Base-by-base conservation (phyloP, 2,113 vertebrate genomes). In the Austrofundulus limnaeus region DNA sequence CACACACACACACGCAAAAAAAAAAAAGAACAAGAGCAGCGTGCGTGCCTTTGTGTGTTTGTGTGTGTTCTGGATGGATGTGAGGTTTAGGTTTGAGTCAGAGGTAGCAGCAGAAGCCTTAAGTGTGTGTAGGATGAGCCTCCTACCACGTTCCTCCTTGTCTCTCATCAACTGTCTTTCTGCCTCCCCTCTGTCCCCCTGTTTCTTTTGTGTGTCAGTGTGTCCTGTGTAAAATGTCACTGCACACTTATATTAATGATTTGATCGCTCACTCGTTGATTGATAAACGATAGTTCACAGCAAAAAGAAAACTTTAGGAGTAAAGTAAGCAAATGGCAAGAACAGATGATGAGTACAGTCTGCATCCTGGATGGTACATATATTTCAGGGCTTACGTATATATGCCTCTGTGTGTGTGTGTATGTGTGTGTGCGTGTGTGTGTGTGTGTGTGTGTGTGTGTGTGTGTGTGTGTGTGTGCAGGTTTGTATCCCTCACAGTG, bases 1-100 rank as follows among this genome's bases (percentile, higher is more conserved):
- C 66, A 48, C n/a, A n/a, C n/a, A n/a, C n/a, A n/a, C n/a, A n/a
- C n/a, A n/a, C n/a, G n/a, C n/a, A n/a, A n/a, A n/a, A n/a, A n/a
- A n/a, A n/a, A 77, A 65, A 75, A 71, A 78, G 58, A 65, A 28
- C 46, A 71, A 62, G 55, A 69, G 75, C 62, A 46, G 19, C 47
- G 52, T 47, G 39, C 49, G 55, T 46, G 20, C 63, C 34, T 43
- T 53, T 72, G 25, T 71, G 69, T 71, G 34, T 48, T 21, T 60
- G 55, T 52, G 28, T 57, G 65, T 67, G 46, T 52, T 52, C 46
- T 79, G 65, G 74, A 78, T 84, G 75, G 47, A 79, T 85, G 81
- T 75, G 74, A 77, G 71, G 85, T 92, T 88, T 86, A 77, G 88
- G 53, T 92, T 91, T 92, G 92, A 92, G 89, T 93, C 91, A 92